Conservation (phyloP, 92 coral and sea anemone genomes). For the Virgularia gustaviana region DNA sequence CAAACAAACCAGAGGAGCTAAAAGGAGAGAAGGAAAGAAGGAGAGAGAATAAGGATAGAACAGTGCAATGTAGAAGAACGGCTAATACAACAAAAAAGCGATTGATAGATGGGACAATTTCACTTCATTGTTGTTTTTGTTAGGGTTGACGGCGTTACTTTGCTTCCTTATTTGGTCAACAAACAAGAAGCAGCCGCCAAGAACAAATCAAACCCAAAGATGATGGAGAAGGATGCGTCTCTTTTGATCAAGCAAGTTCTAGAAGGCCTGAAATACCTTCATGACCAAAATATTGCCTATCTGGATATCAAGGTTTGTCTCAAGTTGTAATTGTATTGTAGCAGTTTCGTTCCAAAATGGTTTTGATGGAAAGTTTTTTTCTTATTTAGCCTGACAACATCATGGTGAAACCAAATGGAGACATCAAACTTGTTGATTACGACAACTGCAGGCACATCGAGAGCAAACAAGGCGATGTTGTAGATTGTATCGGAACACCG, state of each 20-base stretch:
- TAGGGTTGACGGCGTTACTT: slow-evolving; percentile 76
- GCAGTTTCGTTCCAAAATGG: not conserved
- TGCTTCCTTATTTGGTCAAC: slow-evolving; percentile 71
- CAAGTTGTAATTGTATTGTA: not conserved
- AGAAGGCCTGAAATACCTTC: slow-evolving; percentile 76
- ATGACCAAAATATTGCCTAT: slow-evolving; percentile 67
- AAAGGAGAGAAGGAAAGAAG: too few relatives aligned
- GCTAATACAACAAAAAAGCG: too few relatives aligned
- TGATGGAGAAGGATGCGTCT: slow-evolving; percentile 85
- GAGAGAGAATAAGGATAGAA: too few relatives aligned
- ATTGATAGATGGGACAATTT: too few relatives aligned
- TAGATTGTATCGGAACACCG: slow-evolving; percentile 86
- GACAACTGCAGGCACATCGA: slow-evolving; percentile 75
- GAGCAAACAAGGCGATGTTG: slow-evolving; percentile 70
- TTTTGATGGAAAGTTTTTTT: not conserved
- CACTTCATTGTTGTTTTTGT: not conserved
- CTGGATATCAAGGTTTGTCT: slow-evolving; percentile 77
- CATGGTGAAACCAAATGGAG: slow-evolving; percentile 71
- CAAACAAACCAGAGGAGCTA: too few relatives aligned
- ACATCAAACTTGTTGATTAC: slow-evolving; percentile 85
- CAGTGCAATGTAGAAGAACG: too few relatives aligned
- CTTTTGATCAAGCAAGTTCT: slow-evolving; percentile 69
- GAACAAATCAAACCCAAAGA: slow-evolving; percentile 44
- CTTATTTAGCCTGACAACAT: slow-evolving; percentile 78
- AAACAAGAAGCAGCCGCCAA: slow-evolving; percentile 42